Base-by-base conservation (phyloP, 2,888 invertebrate genomes). In the Incurvaria masculella region DNA sequence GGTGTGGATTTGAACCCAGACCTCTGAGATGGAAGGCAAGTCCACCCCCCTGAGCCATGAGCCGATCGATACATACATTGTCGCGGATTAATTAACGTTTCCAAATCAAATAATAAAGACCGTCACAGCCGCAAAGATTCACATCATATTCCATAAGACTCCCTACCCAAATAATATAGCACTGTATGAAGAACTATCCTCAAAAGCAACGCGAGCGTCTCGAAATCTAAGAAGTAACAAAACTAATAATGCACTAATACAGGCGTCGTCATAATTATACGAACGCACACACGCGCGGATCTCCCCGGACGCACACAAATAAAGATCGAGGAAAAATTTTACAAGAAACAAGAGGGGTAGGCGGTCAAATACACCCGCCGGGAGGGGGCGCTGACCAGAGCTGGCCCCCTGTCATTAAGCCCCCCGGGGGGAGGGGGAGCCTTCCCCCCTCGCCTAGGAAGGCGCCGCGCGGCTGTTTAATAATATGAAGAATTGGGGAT, bases 401-500 rank as follows among this genome's bases (percentile, higher is more conserved):
- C 33, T 14, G 33, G 6, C 72, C 68, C 67, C 60, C 66, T 69
- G 67, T 75, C 75, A 75, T 76, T 75, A 76, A 66, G 64, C 68
- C 65, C 68, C 66, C 55, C 50, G 27, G 27, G 38, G 45, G n/a
- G 45, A 21, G 14, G 21, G 39, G 45, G 39, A 53, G 47, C 47
- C 47, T 21, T 54, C 56, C 53, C 49, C 45, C 11, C 19, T 69
- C 61, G 68, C 68, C 63, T 69, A 70, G 69, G 69, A 71, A 45
- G 39, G 46, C 46, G 69, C 68, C 69, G 75, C 73, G 59, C 59
- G 64, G 75, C 73, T 76, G 78, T 76, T 76, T 78, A 78, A 78
- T 78, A 76, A 78, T 78, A 78, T 78, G 78, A 78, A 76, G 78
- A 78, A 78, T 78, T 76, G 78, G 78, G 75, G 76, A 78, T 78